These are phyloP conservation scores for Sphaerophoria rueppellii DNA, from an alignment of 2,888 invertebrate species.

Conservation along the genomic window DNA sequence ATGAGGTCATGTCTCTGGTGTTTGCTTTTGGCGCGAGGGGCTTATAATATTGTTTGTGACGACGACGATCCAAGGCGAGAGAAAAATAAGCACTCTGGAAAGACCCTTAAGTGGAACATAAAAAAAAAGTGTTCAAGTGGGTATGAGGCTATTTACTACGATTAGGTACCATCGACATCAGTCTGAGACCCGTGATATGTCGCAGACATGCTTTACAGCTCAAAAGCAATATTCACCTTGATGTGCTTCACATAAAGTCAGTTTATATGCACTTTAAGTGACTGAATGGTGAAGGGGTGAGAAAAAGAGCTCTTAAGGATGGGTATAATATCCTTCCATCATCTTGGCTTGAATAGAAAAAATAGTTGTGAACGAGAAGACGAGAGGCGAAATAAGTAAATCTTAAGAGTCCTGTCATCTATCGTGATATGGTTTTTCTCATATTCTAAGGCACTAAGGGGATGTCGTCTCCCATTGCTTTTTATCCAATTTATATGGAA, in stretches of 20 bases:
- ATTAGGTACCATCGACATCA: constrained; percentile 33
- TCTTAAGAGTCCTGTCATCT: constrained; percentile 68
- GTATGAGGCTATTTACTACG: constrained; percentile 48
- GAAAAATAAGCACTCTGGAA: constrained; percentile 29
- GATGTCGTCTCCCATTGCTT: constrained; percentile 30
- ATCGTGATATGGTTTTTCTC: constrained; percentile 38
- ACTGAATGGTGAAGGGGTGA: neutral
- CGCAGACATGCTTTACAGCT: constrained; percentile 45
- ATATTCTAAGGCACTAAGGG: constrained; percentile 35
- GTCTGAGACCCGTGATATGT: constrained; percentile 57
- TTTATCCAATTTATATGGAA: constrained; percentile 30
- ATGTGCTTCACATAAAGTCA: constrained; percentile 26
- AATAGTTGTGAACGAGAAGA: neutral
- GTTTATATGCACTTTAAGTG: constrained; percentile 56
- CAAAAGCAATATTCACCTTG: constrained; percentile 61
- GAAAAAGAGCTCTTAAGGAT: constrained; percentile 15
- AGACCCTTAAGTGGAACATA: constrained; percentile 40
- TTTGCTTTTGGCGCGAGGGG: neutral
- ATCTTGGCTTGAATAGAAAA: neutral
- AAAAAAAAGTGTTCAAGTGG: constrained; percentile 37
- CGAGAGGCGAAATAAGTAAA: constrained; percentile 47
- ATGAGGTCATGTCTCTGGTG: constrained; percentile 28
- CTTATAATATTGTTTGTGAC: constrained; percentile 16
- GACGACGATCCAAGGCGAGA: constrained; percentile 16
- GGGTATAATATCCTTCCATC: neutral